Evolutionary conservation across 2,113 vertebrate species (phyloP).

Genomic region (Eonycteris spelaea): DNA sequence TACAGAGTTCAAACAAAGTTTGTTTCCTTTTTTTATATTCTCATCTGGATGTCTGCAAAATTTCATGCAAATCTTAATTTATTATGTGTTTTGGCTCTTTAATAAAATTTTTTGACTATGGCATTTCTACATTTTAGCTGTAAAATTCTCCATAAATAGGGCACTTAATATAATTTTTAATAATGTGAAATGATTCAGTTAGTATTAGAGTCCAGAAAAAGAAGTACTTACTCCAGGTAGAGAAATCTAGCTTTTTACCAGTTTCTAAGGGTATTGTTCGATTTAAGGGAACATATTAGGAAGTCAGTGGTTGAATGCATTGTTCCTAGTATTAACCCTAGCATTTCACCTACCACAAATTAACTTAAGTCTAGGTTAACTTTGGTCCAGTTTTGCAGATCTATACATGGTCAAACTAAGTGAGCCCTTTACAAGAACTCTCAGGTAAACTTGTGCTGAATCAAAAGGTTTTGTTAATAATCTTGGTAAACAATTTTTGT

Average conservation of each 20-base stretch:
- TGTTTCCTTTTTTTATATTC: conserved; percentile 37
- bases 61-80: conserved; percentile 65
- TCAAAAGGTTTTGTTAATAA: no score
- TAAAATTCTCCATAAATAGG: conserved; percentile 65
- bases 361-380: background rate
- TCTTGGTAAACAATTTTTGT: no score
- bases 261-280: background rate
- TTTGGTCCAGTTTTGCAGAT: background rate
- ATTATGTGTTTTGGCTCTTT: conserved; percentile 44
- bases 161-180: conserved; percentile 56
- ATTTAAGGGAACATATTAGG: no score
- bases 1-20: conserved; percentile 54
- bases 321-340: background rate
- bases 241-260: background rate
- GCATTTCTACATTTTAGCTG: conserved; percentile 1
- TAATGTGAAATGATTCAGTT: conserved; percentile 7
- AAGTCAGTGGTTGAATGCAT: background rate
- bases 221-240: background rate
- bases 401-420: background rate
- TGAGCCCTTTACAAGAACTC: background rate
- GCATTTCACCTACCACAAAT: background rate
- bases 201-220: background rate
- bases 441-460: background rate
- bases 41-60: conserved; percentile 59
- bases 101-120: conserved; percentile 39